Evolutionary conservation across 1,140 invertebrate species (phyloP).

Genomic region (Philotrypesis tridentata): DNA sequence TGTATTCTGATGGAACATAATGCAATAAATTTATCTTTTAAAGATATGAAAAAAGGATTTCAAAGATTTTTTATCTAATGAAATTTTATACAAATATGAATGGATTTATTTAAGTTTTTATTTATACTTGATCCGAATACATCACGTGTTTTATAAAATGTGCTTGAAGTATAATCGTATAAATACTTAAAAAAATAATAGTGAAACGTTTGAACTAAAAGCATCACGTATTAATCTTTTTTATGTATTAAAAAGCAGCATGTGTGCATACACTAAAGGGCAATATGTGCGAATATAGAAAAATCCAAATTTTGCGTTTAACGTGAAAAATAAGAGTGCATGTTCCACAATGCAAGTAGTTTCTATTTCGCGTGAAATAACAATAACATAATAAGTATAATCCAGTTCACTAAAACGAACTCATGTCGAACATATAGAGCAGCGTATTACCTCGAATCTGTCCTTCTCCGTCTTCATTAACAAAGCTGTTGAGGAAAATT

Average conservation of each 20-base stretch:
- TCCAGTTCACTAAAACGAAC: neutral
- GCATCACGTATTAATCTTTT: neutral
- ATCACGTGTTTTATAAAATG: neutral
- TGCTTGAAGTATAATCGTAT: neutral
- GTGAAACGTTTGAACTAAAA: neutral
- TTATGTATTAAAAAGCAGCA: neutral
- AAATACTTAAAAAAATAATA: neutral
- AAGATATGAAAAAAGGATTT: neutral
- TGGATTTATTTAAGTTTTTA: neutral
- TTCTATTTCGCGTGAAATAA: neutral
- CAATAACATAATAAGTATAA: neutral
- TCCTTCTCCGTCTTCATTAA: conserved; percentile 21
- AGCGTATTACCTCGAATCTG: neutral
- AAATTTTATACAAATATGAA: neutral
- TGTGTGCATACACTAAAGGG: neutral
- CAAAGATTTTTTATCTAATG: neutral
- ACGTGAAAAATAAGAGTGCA: neutral
- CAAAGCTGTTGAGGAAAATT: neutral
- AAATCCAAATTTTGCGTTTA: neutral
- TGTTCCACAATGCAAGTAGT: conserved; percentile 3
- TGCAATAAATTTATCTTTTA: neutral
- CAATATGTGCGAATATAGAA: neutral
- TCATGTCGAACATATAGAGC: neutral
- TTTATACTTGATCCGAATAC: neutral
- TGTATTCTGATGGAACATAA: neutral